Evolutionary conservation across 2,113 vertebrate species (phyloP).

Genomic region (Microtus richardsoni): DNA sequence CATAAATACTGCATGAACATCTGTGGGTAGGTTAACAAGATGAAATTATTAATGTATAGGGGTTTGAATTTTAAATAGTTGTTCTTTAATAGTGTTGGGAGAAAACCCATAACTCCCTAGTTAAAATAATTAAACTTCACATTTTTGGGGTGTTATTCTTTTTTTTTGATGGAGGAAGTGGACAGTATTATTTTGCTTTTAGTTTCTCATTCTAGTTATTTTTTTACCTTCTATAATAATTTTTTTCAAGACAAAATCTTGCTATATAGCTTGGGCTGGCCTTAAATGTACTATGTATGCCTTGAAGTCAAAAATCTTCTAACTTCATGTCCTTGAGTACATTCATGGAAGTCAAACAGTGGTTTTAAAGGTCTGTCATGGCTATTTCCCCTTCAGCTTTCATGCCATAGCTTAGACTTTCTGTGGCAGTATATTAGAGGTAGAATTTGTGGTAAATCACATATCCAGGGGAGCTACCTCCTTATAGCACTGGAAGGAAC

Average conservation of each 20-base stretch:
- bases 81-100: not conserved
- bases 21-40: slow-evolving; percentile 1
- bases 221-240: not conserved
- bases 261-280: not conserved
- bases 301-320: not conserved
- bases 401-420: not conserved
- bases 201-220: not conserved
- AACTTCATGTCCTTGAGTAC: not conserved
- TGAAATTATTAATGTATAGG: not conserved
- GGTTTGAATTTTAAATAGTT: not conserved
- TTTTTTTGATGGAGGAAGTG: not conserved
- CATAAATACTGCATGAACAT: not conserved
- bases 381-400: not conserved
- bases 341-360: not conserved
- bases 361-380: not conserved
- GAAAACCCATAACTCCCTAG: not conserved
- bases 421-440: not conserved
- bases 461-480: not conserved
- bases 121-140: not conserved
- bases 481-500: not conserved
- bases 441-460: not conserved
- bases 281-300: not conserved
- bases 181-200: not conserved
- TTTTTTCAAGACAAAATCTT: not conserved
- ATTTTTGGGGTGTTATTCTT: not conserved